These are phyloP conservation scores for Pyxicephalus adspersus DNA, from an alignment of 2,113 vertebrate genomes.

Conservation along the genomic window DNA sequence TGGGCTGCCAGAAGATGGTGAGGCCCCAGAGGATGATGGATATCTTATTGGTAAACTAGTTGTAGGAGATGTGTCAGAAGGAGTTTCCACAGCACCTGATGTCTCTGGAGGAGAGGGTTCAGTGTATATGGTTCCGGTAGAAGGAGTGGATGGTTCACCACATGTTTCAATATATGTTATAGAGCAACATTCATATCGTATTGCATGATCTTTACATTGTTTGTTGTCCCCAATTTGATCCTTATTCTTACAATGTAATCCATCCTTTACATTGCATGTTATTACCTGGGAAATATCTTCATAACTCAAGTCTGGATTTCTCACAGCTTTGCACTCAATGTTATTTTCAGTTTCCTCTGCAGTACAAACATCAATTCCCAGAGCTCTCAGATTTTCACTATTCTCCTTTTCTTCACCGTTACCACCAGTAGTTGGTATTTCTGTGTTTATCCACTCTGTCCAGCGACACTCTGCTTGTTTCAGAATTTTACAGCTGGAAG, in stretches of 20 bases:
- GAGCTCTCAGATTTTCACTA: background rate
- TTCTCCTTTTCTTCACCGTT: background rate
- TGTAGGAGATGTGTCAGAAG: conserved; percentile 10
- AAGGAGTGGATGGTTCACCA: background rate
- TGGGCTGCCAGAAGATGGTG: background rate
- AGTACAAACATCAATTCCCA: background rate
- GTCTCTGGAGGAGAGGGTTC: background rate
- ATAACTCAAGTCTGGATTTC: background rate
- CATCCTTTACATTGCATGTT: conserved; percentile 28
- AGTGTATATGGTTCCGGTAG: background rate
- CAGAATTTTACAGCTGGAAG: background rate
- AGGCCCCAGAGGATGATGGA: background rate
- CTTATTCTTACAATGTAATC: conserved; percentile 11
- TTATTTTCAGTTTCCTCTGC: background rate
- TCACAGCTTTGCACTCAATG: conserved; percentile 8
- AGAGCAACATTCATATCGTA: conserved; percentile 18
- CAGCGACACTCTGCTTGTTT: conserved; percentile 4
- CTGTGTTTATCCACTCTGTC: conserved; percentile 6
- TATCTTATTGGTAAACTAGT: background rate
- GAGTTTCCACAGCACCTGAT: background rate
- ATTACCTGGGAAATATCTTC: background rate
- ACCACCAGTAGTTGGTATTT: background rate
- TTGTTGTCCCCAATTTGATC: background rate
- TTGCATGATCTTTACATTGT: background rate
- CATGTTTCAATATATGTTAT: conserved; percentile 5